Evolutionary conservation across 2,797 vertebrate species (phyloP), one percentile per base, ranked within the genome.

Genomic region (Perodicticus potto): DNA sequence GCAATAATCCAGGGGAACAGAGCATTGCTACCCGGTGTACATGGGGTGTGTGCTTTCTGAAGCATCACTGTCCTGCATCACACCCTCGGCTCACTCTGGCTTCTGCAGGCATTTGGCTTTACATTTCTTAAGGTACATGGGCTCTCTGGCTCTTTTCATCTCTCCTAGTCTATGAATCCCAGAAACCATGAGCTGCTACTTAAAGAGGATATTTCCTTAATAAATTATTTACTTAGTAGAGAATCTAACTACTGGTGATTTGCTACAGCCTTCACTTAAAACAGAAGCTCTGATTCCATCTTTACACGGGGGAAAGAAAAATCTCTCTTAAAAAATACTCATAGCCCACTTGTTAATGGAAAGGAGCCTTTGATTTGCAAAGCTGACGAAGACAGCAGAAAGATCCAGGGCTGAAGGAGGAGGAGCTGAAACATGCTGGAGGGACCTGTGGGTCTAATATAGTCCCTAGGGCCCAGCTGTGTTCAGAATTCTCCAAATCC

Each of bases 121-220:
- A 49, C 25, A n/a, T 20, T 72, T 78, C 59, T 37, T 27, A 45
- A 72, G 94, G 27, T 73, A 25, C 55, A 27, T 57, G 80, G 65
- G 80, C 14, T 65, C 43, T 16, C 32, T 55, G 32, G 76, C 40
- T 70, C 49, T 76, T 86, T 70, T 61, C 49, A 20, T 81, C 61
- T 27, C 92, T 91, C 23, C 59, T 20, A 19, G 12, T 55, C 74
- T 34, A 29, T 40, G 87, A 72, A 43, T 72, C 43, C 55, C 32
- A 22, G 76, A 53, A 86, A 76, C 53, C 76, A 37, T 1, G 53
- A 40, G 37, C 40, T 12, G 59, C 67, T 61, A 49, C 37, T 34
- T 49, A 90, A 49, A 90, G 40, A 86, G 69, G 69, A 90, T 90
- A 32, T 73, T 53, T 70, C 5, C 11, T 72, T 45, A 76, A 93